Evolutionary conservation across 2,797 vertebrate genomes (phyloP).

Genomic region (Champsocephalus esox): DNA sequence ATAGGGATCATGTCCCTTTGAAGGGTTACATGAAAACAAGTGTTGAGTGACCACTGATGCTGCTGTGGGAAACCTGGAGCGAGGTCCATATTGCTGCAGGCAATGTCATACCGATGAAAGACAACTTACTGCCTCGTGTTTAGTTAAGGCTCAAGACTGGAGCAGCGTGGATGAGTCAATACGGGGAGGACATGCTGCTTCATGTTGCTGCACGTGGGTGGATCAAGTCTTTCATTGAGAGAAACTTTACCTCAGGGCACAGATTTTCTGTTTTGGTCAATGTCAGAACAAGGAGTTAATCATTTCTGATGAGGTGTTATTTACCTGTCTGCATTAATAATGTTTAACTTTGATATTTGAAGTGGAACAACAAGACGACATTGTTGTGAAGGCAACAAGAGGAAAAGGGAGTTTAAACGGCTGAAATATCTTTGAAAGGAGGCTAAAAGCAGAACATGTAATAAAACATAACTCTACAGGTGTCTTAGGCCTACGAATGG

Average conservation of each 20-base stretch:
- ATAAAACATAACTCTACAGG: not conserved
- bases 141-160: not conserved
- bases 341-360: slow-evolving; percentile 34
- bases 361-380: slow-evolving; percentile 15
- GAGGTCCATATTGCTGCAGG: slow-evolving; percentile 36
- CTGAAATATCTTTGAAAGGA: not conserved
- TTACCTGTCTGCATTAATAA: slow-evolving; percentile 48
- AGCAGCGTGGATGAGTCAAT: slow-evolving; percentile 53
- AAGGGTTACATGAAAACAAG: slow-evolving; percentile 63
- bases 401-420: not conserved
- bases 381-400: slow-evolving; percentile 15
- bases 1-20: slow-evolving; percentile 64
- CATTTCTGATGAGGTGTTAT: slow-evolving; percentile 30
- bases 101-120: slow-evolving; percentile 52
- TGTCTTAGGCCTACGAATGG: not conserved
- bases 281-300: slow-evolving; percentile 43
- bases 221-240: slow-evolving; percentile 46
- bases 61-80: slow-evolving; percentile 47
- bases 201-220: slow-evolving; percentile 63
- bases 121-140: slow-evolving; percentile 29
- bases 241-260: slow-evolving; percentile 56
- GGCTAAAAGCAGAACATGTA: not conserved
- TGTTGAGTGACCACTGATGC: slow-evolving; percentile 50
- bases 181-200: slow-evolving; percentile 49
- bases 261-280: slow-evolving; percentile 43